Evolutionary conservation across 2,113 vertebrate species (phyloP).

Genomic region (Gnathonemus echidnorhynchus): DNA sequence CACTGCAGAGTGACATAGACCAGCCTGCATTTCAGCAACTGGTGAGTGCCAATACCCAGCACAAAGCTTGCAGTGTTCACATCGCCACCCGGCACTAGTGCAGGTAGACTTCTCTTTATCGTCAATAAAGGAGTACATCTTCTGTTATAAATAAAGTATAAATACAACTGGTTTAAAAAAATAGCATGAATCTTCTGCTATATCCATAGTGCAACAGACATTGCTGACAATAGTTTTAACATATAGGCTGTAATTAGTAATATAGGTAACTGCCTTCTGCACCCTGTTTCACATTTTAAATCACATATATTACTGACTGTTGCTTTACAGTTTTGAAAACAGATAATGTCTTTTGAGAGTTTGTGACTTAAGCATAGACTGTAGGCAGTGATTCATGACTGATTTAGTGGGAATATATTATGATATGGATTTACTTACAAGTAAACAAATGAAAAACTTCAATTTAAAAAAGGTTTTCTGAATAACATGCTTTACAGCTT

Average conservation of each 20-base stretch:
- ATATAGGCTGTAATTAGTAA: neutral
- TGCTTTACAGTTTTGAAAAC: neutral
- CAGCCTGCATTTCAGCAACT: slow-evolving; percentile 98
- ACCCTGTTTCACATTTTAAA: neutral
- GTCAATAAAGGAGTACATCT: neutral
- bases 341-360: neutral
- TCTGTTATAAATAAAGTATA: neutral
- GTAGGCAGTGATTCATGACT: neutral
- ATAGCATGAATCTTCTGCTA: neutral
- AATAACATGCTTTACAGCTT: neutral
- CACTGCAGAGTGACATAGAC: slow-evolving; percentile 98
- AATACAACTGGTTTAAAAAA: neutral
- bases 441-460: neutral
- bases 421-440: neutral
- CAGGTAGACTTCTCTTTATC: neutral
- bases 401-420: neutral
- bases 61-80: slow-evolving; percentile 9
- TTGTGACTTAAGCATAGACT: neutral
- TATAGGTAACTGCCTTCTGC: neutral
- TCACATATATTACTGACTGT: neutral
- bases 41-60: slow-evolving; percentile 64
- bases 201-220: neutral
- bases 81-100: neutral
- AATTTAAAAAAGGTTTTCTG: neutral
- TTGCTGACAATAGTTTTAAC: neutral